phyloP scores from a whole-genome alignment of 1,140 invertebrate genomes.

The Tetramorium alpestre region DNA sequence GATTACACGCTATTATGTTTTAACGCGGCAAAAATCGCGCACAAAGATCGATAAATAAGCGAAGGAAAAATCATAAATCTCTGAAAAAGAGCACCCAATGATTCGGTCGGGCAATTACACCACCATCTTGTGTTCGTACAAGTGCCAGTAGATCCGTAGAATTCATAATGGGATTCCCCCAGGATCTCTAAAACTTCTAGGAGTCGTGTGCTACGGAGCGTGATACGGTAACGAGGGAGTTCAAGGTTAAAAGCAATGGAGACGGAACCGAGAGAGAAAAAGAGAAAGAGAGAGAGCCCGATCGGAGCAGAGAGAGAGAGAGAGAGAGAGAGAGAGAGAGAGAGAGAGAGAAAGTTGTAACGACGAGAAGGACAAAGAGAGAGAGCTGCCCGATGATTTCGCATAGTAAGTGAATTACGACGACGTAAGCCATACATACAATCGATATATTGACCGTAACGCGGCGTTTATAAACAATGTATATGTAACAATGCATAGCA shows the following conservation, averaged over 20 bases:
- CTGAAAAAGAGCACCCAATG: slow-evolving; percentile 24
- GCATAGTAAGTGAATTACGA: slow-evolving; percentile 42
- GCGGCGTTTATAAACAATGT: slow-evolving; percentile 54
- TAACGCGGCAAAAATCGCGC: background rate
- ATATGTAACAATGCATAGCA: slow-evolving; percentile 38
- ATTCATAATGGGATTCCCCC: slow-evolving; percentile 73
- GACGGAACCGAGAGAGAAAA: slow-evolving; percentile 54
- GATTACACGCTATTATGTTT: background rate
- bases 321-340: slow-evolving; percentile 3
- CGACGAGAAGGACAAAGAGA: slow-evolving; percentile 7
- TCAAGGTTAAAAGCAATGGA: slow-evolving; percentile 73
- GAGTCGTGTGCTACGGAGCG: slow-evolving; percentile 70
- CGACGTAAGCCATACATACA: slow-evolving; percentile 14
- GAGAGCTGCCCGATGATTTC: slow-evolving; percentile 31
- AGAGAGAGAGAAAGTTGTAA: slow-evolving; percentile 11
- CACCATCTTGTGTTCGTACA: slow-evolving; percentile 61
- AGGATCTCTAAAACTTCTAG: slow-evolving; percentile 75
- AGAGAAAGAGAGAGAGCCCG: slow-evolving; percentile 2
- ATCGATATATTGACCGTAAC: slow-evolving; percentile 52
- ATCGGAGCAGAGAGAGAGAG: slow-evolving; percentile 11
- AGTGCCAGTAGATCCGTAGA: slow-evolving; percentile 59
- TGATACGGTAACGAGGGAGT: slow-evolving; percentile 76
- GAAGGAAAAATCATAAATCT: slow-evolving; percentile 42
- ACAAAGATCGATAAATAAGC: background rate
- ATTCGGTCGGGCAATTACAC: slow-evolving; percentile 38